Base-by-base conservation (phyloP, 64 coral and sea anemone genomes). In the Pocillopora damicornis region DNA sequence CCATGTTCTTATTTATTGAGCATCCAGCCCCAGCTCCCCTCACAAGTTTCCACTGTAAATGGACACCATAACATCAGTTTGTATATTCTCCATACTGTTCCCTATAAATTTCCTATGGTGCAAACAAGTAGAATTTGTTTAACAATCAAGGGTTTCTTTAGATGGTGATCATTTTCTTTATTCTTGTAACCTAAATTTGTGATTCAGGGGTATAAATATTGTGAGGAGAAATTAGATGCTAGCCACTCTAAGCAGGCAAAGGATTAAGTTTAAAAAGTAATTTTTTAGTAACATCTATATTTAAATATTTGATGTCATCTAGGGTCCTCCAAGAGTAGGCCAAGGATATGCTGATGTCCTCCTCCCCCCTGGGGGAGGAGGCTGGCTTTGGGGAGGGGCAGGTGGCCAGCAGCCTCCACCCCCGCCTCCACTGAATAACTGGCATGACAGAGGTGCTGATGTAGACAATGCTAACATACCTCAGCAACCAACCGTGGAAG, bases 261-360 rank as follows among this genome's bases (percentile, higher is more conserved):
- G 14, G 76, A 18, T 15, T 51, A 10, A 79, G 51, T 11, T 79
- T 1, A 57, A 79, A 51, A 51, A 51, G 42, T 4, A 51, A 51
- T 51, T 51, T 51, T 51, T 51, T 51, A 4, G 42, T 51, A 18
- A 26, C 15, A 79, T 26, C 16, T 79, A 56, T 38, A 13, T 79
- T 59, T 89, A 37, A 65, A n/a, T 13, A 3, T 87, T 15, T 45
- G 11, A 61, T 81, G 11, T 45, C 26, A 56, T 66, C 42, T 58
- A 94, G 92, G 88, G 88, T 69, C 88, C 87, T 66, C 61, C 94
- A 77, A 92, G 94, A 74, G 37, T 91, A 15, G 94, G 94, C 67
- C 94, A 96, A 77, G 94, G 94, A 22, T 96, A 96, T 90, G 69
- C 91, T n/a, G 94, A 96, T 88, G 94, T 96, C 11, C 66, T 96